These are phyloP conservation scores for Tortrix viridana DNA, from an alignment of 2,888 invertebrate genomes.

Conservation along the genomic window DNA sequence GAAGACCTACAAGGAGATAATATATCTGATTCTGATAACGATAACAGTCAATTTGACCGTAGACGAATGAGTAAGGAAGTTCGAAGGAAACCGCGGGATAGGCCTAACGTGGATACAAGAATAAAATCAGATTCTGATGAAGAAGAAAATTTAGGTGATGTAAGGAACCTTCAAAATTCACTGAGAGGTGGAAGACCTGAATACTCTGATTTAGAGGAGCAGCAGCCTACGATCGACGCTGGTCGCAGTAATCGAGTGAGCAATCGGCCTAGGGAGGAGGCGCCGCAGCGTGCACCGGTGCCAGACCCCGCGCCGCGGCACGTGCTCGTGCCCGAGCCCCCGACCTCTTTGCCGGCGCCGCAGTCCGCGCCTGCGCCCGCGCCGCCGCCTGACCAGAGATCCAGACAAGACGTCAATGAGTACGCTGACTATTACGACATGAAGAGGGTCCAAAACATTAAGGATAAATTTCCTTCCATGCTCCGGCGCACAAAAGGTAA, in stretches of 20 bases:
- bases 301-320: not conserved
- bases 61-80: conserved; percentile 50
- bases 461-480: conserved; percentile 57
- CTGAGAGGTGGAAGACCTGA: conserved; percentile 1
- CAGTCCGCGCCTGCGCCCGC: not conserved
- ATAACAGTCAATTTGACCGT: conserved; percentile 41
- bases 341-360: not conserved
- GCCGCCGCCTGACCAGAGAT: not conserved
- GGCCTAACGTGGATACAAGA: conserved; percentile 41
- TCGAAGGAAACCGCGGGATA: conserved; percentile 62
- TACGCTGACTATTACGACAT: conserved; percentile 69
- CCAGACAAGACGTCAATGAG: conserved; percentile 39
- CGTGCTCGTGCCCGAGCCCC: not conserved
- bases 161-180: conserved; percentile 4
- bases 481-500: conserved; percentile 60
- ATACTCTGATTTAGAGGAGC: conserved; percentile 16
- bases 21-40: conserved; percentile 48
- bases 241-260: not conserved
- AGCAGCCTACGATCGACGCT: not conserved
- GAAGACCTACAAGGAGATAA: conserved; percentile 48
- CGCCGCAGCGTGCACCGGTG: not conserved
- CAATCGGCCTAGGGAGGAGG: not conserved
- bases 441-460: conserved; percentile 62
- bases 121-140: conserved; percentile 23
- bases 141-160: conserved; percentile 34